Conservation (phyloP, 1,140 invertebrate species). For the Magallana angulata region DNA sequence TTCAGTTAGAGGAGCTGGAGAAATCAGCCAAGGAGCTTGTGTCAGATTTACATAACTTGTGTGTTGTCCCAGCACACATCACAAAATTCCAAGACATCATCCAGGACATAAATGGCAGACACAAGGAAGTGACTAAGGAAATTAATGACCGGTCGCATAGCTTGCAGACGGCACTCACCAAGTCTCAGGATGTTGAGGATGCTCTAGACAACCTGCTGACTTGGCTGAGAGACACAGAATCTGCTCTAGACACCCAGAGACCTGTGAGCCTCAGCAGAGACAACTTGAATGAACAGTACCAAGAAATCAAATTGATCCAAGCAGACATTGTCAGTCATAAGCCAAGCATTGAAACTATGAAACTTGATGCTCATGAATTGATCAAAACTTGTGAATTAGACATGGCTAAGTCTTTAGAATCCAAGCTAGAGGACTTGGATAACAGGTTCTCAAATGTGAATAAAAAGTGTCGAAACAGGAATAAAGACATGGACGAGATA, state of each 20-base stretch:
- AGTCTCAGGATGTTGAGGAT: slow-evolving; percentile 96
- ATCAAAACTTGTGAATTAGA: slow-evolving; percentile 90
- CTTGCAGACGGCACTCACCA: slow-evolving; percentile 89
- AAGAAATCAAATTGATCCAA: slow-evolving; percentile 89
- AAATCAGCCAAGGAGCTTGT: slow-evolving; percentile 77
- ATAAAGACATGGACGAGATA: slow-evolving; percentile 90
- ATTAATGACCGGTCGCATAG: slow-evolving; percentile 67
- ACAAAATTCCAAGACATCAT: slow-evolving; percentile 88
- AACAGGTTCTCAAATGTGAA: slow-evolving; percentile 90
- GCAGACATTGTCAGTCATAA: slow-evolving; percentile 92
- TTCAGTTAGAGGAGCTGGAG: slow-evolving; percentile 87
- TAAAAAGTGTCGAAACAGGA: slow-evolving; percentile 88
- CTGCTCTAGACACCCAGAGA: slow-evolving; percentile 85
- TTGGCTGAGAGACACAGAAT: slow-evolving; percentile 92
- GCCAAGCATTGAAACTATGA: slow-evolving; percentile 90
- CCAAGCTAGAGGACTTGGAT: slow-evolving; percentile 91
- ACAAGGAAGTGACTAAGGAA: slow-evolving; percentile 84
- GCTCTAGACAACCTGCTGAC: slow-evolving; percentile 90
- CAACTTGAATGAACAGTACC: slow-evolving; percentile 92
- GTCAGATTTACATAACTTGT: slow-evolving; percentile 86
- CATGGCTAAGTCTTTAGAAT: slow-evolving; percentile 93
- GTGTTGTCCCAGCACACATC: slow-evolving; percentile 86
- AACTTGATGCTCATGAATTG: slow-evolving; percentile 88
- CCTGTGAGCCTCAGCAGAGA: slow-evolving; percentile 93
- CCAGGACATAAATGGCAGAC: slow-evolving; percentile 87